Evolutionary conservation across 2,888 invertebrate genomes (phyloP), one percentile per base, ranked within the genome.

Genomic region (Didymodactylos carnosus): DNA sequence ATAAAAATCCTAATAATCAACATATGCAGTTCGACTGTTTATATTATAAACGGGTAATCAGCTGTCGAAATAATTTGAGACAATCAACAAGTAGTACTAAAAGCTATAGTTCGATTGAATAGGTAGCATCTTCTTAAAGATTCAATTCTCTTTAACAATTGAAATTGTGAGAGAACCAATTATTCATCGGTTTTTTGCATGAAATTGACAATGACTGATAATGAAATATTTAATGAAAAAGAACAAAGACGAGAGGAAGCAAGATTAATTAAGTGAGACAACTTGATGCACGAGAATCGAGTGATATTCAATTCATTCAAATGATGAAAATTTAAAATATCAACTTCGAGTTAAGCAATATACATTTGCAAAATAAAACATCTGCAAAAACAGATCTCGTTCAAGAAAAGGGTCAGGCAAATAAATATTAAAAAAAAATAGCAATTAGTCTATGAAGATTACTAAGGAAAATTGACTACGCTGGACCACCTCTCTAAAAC

Each of bases 51-150:
- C 29, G 39, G 29, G 73, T 73, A 14, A 16, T 80, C 35, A 79
- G 81, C 76, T 79, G 79, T 73, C 75, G 82, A n/a, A 82, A 82
- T 77, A 79, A 79, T 27, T 77, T 82, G 23, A 72, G 77, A 8
- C 78, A 78, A 75, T 79, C 79, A 19, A 77, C 81, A 14, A 78
- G 78, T 6, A 82, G 82, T 35, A 82, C 82, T 75, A 82, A 82
- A 74, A 78, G 75, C n/a, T 82, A 82, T 76, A 80, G 80, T 72
- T 79, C 78, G n/a, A 79, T 79, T 10, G 82, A 82, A 75, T 82
- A 81, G 73, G 80, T 81, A 19, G 76, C 79, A 14, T 76, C 77
- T 29, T 82, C 82, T 77, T 80, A 81, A 75, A 79, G 79, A 73
- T 71, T 75, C 1, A 80, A 81, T 10, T 79, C 80, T 25, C 78